Conservation (phyloP, 2,113 vertebrate species). For the Myotis davidii region DNA sequence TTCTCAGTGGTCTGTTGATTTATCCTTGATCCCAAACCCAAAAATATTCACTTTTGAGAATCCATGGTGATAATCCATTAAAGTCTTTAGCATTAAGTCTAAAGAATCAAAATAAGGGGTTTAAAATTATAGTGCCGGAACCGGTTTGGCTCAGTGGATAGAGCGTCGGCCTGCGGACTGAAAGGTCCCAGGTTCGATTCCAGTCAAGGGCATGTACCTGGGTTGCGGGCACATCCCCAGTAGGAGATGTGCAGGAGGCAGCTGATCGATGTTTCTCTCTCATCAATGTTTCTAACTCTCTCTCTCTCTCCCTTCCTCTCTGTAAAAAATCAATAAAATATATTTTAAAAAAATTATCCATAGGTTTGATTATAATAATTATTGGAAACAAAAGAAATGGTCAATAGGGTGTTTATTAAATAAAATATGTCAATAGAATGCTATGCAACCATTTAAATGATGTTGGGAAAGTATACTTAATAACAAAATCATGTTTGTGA, state of each 20-base stretch:
- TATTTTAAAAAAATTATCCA: not conserved
- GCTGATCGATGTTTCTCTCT: too few species aligned
- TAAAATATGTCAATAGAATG: not conserved
- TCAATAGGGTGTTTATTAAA: not conserved
- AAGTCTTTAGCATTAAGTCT: not conserved
- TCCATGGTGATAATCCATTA: not conserved
- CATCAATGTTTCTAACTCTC: too few species aligned
- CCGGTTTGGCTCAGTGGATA: too few species aligned
- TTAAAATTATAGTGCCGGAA: constrained; percentile 40
- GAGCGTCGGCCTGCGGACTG: too few species aligned
- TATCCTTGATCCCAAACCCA: not conserved
- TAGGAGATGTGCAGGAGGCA: too few species aligned
- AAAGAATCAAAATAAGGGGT: constrained; percentile 23
- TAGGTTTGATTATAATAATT: not conserved
- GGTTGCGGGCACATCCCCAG: too few species aligned
- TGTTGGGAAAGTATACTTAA: not conserved
- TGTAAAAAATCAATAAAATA: too few species aligned
- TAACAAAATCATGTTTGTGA: not conserved
- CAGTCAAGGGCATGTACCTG: too few species aligned
- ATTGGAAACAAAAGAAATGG: not conserved
- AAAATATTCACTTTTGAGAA: not conserved
- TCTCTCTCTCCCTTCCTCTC: too few species aligned
- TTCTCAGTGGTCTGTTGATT: not conserved
- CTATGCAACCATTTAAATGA: not conserved
- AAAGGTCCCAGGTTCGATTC: too few species aligned